Evolutionary conservation across 2,797 vertebrate genomes (phyloP), one percentile per base, ranked within the genome.

Genomic region (Silurus lanzhouensis): DNA sequence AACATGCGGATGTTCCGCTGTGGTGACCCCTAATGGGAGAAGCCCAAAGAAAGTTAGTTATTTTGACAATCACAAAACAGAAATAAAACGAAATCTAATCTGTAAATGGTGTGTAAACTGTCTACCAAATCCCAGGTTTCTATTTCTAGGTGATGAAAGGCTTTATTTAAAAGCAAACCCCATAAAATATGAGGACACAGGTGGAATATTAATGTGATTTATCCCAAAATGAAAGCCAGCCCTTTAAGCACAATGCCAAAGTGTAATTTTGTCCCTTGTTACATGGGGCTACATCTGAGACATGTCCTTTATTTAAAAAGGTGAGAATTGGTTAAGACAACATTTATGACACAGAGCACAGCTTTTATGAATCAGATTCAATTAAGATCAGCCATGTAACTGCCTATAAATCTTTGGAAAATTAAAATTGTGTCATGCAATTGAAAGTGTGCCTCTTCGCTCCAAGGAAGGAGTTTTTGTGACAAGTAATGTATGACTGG

Each of bases 141-240:
- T 22, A 60, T 83, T 83, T 46, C 58, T 4, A 74, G 52, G 17
- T 66, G 46, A 80, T 72, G 17, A 83, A 83, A 78, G 44, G 63
- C 61, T 72, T 79, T 80, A 72, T 80, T 80, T 68, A 68, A 79
- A 17, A 82, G 67, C 25, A 83, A 83, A 84, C 58, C 83, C 61
- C 79, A 68, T 60, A 68, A 64, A 80, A 17, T 66, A 83, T 31
- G 22, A 78, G 48, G 22, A 46, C 38, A 71, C 64, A 71, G 76
- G 74, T 48, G 25, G n/a, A 44, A 64, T 66, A 83, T 88, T 84
- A 86, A 74, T 48, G 52, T 87, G 85, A 88, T 84, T 82, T 84
- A 85, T 84, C 61, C 48, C 55, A 72, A 88, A 70, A 84, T 77
- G n/a, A 84, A 82, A 84, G 78, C 48, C 82, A 86, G 84, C 60